phyloP scores from a whole-genome alignment of 2,113 vertebrate genomes.

The Chrysochloris asiatica region DNA sequence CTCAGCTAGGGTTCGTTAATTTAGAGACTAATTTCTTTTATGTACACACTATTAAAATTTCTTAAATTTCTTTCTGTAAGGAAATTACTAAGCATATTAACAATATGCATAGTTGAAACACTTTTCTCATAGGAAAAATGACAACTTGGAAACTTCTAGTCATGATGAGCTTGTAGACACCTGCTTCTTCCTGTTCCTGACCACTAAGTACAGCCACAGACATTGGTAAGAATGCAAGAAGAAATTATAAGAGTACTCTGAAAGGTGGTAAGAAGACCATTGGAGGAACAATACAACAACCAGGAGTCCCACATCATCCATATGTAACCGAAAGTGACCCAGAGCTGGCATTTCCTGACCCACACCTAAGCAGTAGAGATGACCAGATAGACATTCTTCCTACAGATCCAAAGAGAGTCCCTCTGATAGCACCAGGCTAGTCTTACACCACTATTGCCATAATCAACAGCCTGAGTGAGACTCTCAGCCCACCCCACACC shows the following conservation, averaged over 20 bases:
- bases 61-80: neutral
- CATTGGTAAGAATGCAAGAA: neutral
- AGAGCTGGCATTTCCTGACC: neutral
- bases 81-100: neutral
- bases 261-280: neutral
- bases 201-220: neutral
- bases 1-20: neutral
- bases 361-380: neutral
- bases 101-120: neutral
- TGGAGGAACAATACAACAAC: neutral
- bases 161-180: neutral
- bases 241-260: neutral
- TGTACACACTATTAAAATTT: neutral
- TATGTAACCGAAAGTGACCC: neutral
- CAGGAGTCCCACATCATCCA: neutral
- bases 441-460: neutral
- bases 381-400: too few relatives aligned
- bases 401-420: neutral
- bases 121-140: conserved; percentile 5
- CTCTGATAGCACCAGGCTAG: neutral
- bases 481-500: neutral
- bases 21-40: neutral
- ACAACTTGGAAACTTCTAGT: conserved; percentile 1
- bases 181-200: neutral
- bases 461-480: neutral